Base-by-base conservation (phyloP, 2,797 vertebrate genomes). In the Xiphorhynchus erythropygius region DNA sequence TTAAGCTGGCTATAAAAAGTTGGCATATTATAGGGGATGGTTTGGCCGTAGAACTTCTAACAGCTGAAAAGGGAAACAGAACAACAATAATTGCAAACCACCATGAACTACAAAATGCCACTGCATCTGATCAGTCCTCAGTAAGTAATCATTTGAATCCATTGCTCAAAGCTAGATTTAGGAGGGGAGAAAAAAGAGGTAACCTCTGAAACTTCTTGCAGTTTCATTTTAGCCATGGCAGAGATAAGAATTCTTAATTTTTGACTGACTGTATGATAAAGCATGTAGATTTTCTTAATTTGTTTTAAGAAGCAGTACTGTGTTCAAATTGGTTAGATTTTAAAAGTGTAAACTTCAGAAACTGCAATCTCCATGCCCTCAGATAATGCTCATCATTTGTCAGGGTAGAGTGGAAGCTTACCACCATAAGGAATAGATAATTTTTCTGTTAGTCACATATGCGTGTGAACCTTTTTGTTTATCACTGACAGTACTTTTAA, bases 1-100 rank as follows among this genome's bases (percentile, higher is more conserved):
- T 97, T 55, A 97, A 99, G 99, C 97, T 99, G 98, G 98, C 99
- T 97, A 98, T 99, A 96, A 99, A 99, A 98, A 99, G 99, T 81
- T 99, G 99, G 99, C 97, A 99, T 96, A 98, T 99, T 77, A 99
- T 99, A 55, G 99, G 99, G 90, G 99, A 99, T 96, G 99, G 99
- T 93, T 98, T 99, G 90, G 98, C 98, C 37, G 98, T 99, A 98
- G 99, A 99, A 97, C 98, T 99, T 59, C 96, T 99, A 49, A 98
- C 98, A 91, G 98, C 98, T 2, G 99, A 99, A 97, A 98, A 96
- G 96, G 99, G 99, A 90, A 99, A 99, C 96, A 97, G 98, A 89
- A 99, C 98, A 33, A 97, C 97, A 15, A 97, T 99, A 63, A 98
- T 98, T 91, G 97, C 98, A 95, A 98, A 97, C 95, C 97, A 98